Evolutionary conservation across 2,113 vertebrate species (phyloP).

Genomic region (Rhipidura dahli): DNA sequence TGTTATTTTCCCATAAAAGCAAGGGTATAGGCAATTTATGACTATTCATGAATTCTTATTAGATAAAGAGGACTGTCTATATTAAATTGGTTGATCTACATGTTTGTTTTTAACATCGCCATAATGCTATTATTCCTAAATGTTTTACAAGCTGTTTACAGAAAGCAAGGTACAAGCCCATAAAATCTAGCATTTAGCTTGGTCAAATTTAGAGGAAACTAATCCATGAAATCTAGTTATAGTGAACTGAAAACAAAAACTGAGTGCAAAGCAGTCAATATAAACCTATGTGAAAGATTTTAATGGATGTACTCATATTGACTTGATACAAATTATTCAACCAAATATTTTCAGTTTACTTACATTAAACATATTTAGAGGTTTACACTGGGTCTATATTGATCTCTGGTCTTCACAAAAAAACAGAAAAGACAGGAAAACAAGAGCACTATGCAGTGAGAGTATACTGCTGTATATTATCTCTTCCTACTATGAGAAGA

Average conservation of each 20-base stretch:
- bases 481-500: not conserved
- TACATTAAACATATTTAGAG: not conserved
- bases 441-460: not conserved
- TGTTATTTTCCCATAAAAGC: constrained; percentile 42
- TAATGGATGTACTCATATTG: not conserved
- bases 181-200: not conserved
- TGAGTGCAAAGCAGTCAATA: not conserved
- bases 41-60: constrained; percentile 47
- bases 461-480: not conserved
- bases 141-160: constrained; percentile 52
- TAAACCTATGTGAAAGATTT: not conserved
- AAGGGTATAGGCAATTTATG: constrained; percentile 34
- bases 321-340: not conserved
- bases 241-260: not conserved
- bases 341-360: not conserved
- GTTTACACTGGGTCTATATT: not conserved
- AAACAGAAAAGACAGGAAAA: not conserved
- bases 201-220: constrained; percentile 23
- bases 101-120: constrained; percentile 33
- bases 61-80: constrained; percentile 53
- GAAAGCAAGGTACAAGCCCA: constrained; percentile 5
- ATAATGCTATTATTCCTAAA: constrained; percentile 46
- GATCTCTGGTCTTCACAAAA: not conserved
- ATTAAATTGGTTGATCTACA: constrained; percentile 25
- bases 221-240: constrained; percentile 18